Percentiles rank a stretch among this genome's conserved stretches.
Conservation (phyloP, 2,888 invertebrate genomes). For the Diaprepes abbreviatus region DNA sequence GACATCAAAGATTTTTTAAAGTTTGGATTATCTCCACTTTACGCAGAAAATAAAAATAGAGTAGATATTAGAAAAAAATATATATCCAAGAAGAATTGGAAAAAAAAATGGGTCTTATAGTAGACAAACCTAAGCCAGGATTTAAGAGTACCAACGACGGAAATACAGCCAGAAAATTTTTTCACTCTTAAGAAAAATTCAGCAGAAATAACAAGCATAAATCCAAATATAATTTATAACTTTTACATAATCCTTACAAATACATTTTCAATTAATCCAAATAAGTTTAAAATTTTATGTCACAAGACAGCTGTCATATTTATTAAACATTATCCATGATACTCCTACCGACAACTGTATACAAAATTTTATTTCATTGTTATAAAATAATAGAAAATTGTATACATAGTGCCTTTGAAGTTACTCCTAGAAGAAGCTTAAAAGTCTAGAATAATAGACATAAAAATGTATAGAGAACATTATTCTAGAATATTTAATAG, state of each 20-base stretch:
- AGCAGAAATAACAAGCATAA: too few species aligned
- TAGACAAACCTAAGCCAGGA: too few species aligned
- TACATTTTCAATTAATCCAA: background rate
- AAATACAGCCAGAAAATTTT: too few species aligned
- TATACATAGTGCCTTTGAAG: constrained; percentile 21
- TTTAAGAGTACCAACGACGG: too few species aligned
- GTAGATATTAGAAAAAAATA: background rate
- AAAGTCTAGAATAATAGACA: constrained; percentile 5
- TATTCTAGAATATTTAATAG: constrained; percentile 2
- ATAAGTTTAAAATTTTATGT: background rate
- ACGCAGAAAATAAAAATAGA: background rate
- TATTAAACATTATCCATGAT: constrained; percentile 10
- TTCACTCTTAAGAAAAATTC: too few species aligned
- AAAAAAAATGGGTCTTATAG: background rate
- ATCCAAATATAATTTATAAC: too few species aligned
- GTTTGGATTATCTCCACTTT: too few species aligned
- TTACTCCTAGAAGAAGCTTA: constrained; percentile 16
- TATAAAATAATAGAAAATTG: constrained; percentile 11
- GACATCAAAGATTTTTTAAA: too few species aligned
- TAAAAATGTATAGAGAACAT: constrained; percentile 8
- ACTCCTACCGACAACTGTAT: constrained; percentile 1
- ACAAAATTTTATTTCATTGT: constrained; percentile 21
- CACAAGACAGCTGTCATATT: background rate
- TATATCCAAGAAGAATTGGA: background rate
- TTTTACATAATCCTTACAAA: too few species aligned